A percentile compares a stretch with the other conserved stretches of the same genome.
phyloP scores from a whole-genome alignment of 2,113 vertebrate species.

The Buteo buteo region DNA sequence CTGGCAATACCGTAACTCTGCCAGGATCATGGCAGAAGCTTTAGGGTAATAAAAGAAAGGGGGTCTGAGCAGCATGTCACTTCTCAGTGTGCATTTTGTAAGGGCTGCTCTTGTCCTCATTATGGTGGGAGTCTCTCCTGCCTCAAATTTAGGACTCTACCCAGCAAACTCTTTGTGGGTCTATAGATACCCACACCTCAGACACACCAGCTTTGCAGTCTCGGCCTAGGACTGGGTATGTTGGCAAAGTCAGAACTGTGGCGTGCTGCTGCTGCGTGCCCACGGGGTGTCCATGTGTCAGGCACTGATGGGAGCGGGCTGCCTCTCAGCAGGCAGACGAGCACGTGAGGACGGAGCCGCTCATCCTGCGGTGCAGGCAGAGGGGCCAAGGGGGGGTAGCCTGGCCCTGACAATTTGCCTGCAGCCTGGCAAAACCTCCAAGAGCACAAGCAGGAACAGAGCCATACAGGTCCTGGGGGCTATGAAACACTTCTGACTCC shows the following conservation, averaged over 20 bases:
- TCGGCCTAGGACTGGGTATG: not conserved
- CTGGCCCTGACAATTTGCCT: not conserved
- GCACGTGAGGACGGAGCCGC: accelerated
- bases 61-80: not conserved
- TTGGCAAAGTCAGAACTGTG: not conserved
- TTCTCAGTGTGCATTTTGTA: not conserved
- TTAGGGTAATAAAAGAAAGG: not conserved
- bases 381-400: too few relatives aligned
- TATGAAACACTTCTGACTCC: not conserved
- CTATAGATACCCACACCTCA: not conserved
- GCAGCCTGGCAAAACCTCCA: not conserved
- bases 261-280: accelerated
- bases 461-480: accelerated
- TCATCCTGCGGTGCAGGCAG: not conserved
- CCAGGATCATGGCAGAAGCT: not conserved
- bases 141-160: not conserved
- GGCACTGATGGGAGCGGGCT: not conserved
- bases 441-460: not conserved
- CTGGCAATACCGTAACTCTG: not conserved
- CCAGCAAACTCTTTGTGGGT: not conserved
- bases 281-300: accelerated
- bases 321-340: not conserved
- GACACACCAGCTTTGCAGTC: not conserved
- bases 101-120: not conserved
- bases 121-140: not conserved